phyloP scores from a whole-genome alignment of 64 coral and sea anemone genomes.

The Montipora foliosa region DNA sequence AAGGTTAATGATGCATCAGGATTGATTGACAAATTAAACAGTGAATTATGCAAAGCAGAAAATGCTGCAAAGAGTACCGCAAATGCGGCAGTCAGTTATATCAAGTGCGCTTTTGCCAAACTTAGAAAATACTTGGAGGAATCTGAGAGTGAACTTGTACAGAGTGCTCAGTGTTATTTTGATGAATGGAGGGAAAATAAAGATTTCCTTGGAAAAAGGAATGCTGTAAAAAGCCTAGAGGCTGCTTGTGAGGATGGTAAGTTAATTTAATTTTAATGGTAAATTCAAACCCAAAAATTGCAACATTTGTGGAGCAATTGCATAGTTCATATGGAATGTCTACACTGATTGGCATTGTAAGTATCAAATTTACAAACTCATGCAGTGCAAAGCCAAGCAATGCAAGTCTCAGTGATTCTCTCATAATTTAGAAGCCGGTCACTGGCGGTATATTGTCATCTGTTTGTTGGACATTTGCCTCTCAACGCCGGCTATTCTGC shows the following conservation, averaged over 20 bases:
- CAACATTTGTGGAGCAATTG: no score
- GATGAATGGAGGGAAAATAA: constrained; percentile 26
- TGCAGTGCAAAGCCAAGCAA: no score
- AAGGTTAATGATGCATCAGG: constrained; percentile 55
- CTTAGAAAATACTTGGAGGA: constrained; percentile 58
- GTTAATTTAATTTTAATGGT: neutral
- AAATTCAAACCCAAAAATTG: neutral
- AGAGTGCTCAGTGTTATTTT: constrained; percentile 38
- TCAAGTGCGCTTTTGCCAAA: constrained; percentile 57
- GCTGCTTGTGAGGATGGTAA: constrained; percentile 11
- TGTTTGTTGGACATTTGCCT: no score
- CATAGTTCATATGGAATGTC: no score
- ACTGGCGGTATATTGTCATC: no score
- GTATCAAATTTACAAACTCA: no score
- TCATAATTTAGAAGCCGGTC: no score
- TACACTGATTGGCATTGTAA: no score
- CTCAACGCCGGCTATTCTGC: no score
- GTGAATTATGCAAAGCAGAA: neutral
- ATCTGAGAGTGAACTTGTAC: constrained; percentile 49
- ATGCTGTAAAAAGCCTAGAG: neutral
- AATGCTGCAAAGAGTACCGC: constrained; percentile 43
- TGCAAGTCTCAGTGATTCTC: no score
- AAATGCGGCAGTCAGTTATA: constrained; percentile 26
- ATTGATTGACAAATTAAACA: constrained; percentile 28
- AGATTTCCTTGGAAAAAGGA: neutral